A percentile compares a stretch with the other conserved stretches of the same genome.
Evolutionary conservation across 2,888 invertebrate species (phyloP).

Genomic region (Tubulanus polymorphus): DNA sequence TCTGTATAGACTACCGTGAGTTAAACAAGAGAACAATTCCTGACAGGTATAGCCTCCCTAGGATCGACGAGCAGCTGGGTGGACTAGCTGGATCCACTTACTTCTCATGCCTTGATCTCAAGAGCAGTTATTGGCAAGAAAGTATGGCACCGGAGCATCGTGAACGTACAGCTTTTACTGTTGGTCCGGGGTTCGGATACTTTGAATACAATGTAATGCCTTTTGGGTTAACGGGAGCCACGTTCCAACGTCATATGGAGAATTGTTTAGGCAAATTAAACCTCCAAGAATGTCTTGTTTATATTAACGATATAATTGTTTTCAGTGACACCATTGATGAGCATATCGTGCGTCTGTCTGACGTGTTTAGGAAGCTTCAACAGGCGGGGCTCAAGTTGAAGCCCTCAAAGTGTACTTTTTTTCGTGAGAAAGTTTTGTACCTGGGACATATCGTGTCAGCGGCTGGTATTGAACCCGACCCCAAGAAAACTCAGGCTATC

Average conservation of each 20-base stretch:
- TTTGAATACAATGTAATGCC: constrained; percentile 12
- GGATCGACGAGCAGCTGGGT: background rate
- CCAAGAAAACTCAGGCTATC: background rate
- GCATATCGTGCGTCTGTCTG: constrained; percentile 1
- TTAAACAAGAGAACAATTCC: constrained; percentile 1
- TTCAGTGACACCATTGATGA: constrained; percentile 4
- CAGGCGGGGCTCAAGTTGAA: constrained; percentile 2
- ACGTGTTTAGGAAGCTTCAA: constrained; percentile 1
- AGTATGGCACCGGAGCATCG: background rate
- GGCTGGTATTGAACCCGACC: constrained; percentile 2
- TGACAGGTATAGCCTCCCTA: constrained; percentile 4
- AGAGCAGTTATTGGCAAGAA: background rate
- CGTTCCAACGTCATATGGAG: background rate
- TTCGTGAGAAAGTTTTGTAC: background rate
- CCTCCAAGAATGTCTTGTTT: background rate
- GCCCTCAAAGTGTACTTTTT: constrained; percentile 2
- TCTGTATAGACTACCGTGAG: background rate
- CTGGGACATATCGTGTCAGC: constrained; percentile 6
- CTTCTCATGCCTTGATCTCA: background rate
- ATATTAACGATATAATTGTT: constrained; percentile 7
- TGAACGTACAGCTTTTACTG: constrained; percentile 5
- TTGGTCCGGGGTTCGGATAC: constrained; percentile 6
- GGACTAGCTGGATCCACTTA: background rate
- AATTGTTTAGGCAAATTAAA: background rate
- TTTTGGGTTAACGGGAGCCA: constrained; percentile 6